These are phyloP conservation scores for Dastarcus helophoroides DNA, from an alignment of 2,888 invertebrate species.

Conservation along the genomic window DNA sequence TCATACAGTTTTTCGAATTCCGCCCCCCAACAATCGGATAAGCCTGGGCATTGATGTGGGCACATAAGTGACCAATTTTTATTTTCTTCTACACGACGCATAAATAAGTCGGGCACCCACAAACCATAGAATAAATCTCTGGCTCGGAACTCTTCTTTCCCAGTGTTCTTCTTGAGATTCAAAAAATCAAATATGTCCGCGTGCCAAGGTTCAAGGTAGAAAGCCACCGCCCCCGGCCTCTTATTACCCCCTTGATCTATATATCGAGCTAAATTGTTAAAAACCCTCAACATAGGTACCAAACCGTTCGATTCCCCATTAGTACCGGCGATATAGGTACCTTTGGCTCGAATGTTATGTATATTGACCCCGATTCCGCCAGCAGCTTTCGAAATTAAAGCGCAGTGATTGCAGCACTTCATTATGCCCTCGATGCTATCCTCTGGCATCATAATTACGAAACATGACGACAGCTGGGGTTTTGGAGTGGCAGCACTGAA, in stretches of 20 bases:
- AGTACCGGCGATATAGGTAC: conserved; percentile 86
- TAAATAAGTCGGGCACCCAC: conserved; percentile 98
- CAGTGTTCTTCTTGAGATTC: conserved; percentile 88
- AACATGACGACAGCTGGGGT: conserved; percentile 93
- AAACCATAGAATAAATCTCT: conserved; percentile 93
- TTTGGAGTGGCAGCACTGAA: conserved; percentile 87
- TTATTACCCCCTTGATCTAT: conserved; percentile 98
- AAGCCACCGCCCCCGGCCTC: conserved; percentile 93
- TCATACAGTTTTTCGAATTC: conserved; percentile 83
- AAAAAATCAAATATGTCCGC: conserved; percentile 93
- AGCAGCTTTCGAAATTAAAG: conserved; percentile 90
- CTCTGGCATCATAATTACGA: conserved; percentile 84
- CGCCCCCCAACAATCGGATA: conserved; percentile 88
- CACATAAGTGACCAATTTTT: conserved; percentile 94
- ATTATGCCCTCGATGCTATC: conserved; percentile 96
- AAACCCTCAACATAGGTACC: conserved; percentile 91
- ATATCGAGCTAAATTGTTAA: conserved; percentile 90
- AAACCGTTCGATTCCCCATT: conserved; percentile 92
- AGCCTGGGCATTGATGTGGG: conserved; percentile 83
- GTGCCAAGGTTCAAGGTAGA: conserved; percentile 99
- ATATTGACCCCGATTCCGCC: conserved; percentile 96
- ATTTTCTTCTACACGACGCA: conserved; percentile 82
- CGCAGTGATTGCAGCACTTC: conserved; percentile 83
- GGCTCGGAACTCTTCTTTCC: conserved; percentile 89
- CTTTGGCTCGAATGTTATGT: conserved; percentile 88